These are phyloP conservation scores for Hydropsyche tenuis DNA, from an alignment of 1,140 invertebrate genomes.

Conservation along the genomic window DNA sequence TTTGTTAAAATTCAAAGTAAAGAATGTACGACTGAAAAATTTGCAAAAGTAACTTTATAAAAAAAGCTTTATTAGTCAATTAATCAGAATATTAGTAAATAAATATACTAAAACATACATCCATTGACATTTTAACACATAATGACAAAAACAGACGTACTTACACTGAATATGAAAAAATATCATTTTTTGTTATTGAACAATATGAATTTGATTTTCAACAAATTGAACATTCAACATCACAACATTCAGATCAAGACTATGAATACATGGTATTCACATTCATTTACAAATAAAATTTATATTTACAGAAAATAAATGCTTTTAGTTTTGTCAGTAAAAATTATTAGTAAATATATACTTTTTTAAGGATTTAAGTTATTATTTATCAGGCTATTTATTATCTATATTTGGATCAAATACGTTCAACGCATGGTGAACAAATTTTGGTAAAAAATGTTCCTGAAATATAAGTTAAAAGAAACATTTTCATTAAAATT, in stretches of 20 bases:
- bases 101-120: slow-evolving; percentile 37
- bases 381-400: slow-evolving; percentile 29
- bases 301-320: slow-evolving; percentile 26
- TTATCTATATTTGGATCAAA: slow-evolving; percentile 47
- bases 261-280: slow-evolving; percentile 34
- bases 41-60: background rate
- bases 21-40: background rate
- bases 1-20: background rate
- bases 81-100: slow-evolving; percentile 47
- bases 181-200: background rate
- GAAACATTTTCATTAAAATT: slow-evolving; percentile 15
- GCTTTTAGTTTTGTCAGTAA: slow-evolving; percentile 47
- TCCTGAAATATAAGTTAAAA: background rate
- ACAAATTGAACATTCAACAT: too few relatives aligned
- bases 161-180: background rate
- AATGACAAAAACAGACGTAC: background rate
- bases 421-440: slow-evolving; percentile 40
- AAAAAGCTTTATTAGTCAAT: slow-evolving; percentile 47
- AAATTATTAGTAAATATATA: slow-evolving; percentile 36
- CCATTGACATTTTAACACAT: background rate
- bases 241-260: background rate
- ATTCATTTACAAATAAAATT: slow-evolving; percentile 33
- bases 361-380: slow-evolving; percentile 22
- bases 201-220: too few relatives aligned
- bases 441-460: slow-evolving; percentile 33